Conservation (phyloP, 2,888 invertebrate genomes). For the Yponomeuta cagnagella region DNA sequence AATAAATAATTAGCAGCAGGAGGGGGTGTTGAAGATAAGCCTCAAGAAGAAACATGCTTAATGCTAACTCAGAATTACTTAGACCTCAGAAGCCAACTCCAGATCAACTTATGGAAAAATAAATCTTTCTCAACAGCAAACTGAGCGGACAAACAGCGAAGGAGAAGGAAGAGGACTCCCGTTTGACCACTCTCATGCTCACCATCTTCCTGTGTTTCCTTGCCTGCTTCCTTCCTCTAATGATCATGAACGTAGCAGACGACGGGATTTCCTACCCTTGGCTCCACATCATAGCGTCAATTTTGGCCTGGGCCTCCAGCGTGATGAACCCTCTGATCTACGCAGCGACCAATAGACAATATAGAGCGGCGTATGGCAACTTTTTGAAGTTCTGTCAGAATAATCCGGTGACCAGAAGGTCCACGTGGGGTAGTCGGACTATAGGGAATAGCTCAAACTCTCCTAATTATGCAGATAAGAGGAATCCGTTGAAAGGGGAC, state of each 20-base stretch:
- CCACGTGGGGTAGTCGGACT: constrained; percentile 66
- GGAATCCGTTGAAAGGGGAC: constrained; percentile 45
- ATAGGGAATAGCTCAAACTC: constrained; percentile 67
- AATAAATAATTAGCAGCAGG: too few species aligned
- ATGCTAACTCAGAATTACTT: too few species aligned
- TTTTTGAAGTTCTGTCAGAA: constrained; percentile 64
- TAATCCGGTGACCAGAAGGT: constrained; percentile 49
- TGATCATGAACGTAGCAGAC: constrained; percentile 91
- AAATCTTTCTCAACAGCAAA: constrained; percentile 48
- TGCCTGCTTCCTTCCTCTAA: constrained; percentile 89
- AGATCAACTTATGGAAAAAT: background rate
- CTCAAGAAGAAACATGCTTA: too few species aligned
- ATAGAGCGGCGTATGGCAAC: constrained; percentile 78
- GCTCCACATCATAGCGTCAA: constrained; percentile 88
- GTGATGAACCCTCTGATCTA: constrained; percentile 94
- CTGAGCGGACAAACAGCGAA: constrained; percentile 66
- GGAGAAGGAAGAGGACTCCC: constrained; percentile 81
- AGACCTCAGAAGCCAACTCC: too few species aligned
- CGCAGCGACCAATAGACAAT: constrained; percentile 91
- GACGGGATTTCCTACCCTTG: constrained; percentile 83
- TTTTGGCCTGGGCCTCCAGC: constrained; percentile 92
- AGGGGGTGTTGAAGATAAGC: too few species aligned
- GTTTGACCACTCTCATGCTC: constrained; percentile 90
- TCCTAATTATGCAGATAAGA: constrained; percentile 57
- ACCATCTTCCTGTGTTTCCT: constrained; percentile 91